Evolutionary conservation across 2,113 vertebrate species (phyloP).

Genomic region (Muntiacus muntjak): DNA sequence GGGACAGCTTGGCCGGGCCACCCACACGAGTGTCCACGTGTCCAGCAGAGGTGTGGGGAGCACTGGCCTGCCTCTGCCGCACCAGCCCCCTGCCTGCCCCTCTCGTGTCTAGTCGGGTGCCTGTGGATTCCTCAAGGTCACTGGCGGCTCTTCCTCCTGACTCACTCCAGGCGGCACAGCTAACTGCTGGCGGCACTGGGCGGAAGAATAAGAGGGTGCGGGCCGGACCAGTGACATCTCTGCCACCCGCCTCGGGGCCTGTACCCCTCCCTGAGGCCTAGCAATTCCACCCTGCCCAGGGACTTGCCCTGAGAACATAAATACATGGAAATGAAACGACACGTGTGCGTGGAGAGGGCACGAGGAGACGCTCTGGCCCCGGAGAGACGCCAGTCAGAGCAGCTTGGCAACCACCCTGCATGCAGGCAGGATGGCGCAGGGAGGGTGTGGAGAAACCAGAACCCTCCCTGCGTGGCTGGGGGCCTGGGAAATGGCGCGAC

Average conservation of each 20-base stretch:
- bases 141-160: not conserved
- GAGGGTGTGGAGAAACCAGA: not conserved
- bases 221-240: not conserved
- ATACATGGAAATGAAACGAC: not conserved
- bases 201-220: not conserved
- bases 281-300: not conserved
- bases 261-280: not conserved
- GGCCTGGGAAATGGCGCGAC: not conserved
- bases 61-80: not conserved
- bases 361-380: not conserved
- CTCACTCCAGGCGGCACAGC: not conserved
- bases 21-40: fast-evolving
- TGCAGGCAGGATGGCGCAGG: not conserved
- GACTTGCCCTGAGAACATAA: not conserved
- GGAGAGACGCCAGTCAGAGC: not conserved
- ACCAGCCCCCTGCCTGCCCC: too few relatives aligned
- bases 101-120: not conserved
- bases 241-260: not conserved
- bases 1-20: not conserved
- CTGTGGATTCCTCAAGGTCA: not conserved
- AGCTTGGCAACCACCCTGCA: not conserved
- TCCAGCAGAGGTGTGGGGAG: fast-evolving
- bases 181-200: not conserved
- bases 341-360: not conserved
- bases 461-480: fast-evolving